Percentiles rank a stretch among this genome's conserved stretches.
Evolutionary conservation across 92 coral and sea anemone species (phyloP).

Genomic region (Paramuricea clavata): DNA sequence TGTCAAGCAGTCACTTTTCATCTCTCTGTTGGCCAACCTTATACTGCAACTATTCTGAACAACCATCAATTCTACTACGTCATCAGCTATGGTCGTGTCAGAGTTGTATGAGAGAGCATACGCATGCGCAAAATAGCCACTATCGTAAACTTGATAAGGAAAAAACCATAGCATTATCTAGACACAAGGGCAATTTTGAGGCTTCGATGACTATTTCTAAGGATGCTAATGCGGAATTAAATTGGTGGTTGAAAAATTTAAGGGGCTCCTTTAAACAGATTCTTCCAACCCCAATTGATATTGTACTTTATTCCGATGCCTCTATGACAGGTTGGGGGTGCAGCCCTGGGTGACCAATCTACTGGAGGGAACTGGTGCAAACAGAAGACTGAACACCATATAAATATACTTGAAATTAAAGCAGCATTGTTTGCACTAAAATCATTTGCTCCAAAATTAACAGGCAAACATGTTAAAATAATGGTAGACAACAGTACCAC

Average conservation of each 20-base stretch:
- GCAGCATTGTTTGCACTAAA: constrained; percentile 67
- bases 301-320: constrained; percentile 63
- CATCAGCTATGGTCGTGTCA: no score
- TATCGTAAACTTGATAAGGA: constrained; percentile 63
- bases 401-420: constrained; percentile 39
- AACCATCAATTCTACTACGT: no score
- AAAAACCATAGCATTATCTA: constrained; percentile 65
- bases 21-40: background rate
- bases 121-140: no score
- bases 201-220: constrained; percentile 43
- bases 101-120: no score
- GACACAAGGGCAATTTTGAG: constrained; percentile 50
- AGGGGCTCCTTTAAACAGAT: constrained; percentile 37
- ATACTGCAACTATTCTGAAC: no score
- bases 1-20: background rate
- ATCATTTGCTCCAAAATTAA: no score
- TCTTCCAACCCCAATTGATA: constrained; percentile 50
- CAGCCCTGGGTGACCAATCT: constrained; percentile 45
- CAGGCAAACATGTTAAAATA: constrained; percentile 60
- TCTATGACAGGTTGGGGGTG: constrained; percentile 66
- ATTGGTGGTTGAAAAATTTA: no score
- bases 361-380: constrained; percentile 64
- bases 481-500: constrained; percentile 71
- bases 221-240: constrained; percentile 12
- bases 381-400: constrained; percentile 35